Evolutionary conservation across 2,888 invertebrate species (phyloP).

Genomic region (Cerastoderma edule): DNA sequence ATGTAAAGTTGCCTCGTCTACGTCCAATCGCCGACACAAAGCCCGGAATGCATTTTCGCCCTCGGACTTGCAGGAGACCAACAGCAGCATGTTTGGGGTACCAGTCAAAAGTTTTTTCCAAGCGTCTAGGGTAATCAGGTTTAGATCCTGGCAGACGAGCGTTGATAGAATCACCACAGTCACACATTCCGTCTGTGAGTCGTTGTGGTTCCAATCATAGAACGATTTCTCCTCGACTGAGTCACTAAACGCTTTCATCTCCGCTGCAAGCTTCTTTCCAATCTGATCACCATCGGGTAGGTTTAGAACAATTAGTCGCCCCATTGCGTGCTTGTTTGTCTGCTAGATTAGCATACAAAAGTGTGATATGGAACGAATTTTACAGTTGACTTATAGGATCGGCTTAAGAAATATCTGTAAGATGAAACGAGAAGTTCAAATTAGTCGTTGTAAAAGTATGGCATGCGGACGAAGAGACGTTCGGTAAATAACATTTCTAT

Average conservation of each 20-base stretch:
- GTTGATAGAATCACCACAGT: constrained; percentile 11
- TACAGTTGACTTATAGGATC: background rate
- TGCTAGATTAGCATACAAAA: background rate
- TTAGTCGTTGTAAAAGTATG: background rate
- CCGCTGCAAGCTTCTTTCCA: background rate
- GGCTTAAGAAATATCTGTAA: background rate
- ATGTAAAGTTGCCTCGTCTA: background rate
- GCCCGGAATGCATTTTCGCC: background rate
- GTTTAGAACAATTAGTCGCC: background rate
- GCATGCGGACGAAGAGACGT: background rate
- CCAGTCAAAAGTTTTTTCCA: constrained; percentile 2
- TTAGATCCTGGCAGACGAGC: constrained; percentile 13
- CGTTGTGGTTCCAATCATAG: background rate
- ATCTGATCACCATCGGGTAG: constrained; percentile 4
- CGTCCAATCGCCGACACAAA: background rate
- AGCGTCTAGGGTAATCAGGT: background rate
- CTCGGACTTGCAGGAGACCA: constrained; percentile 1
- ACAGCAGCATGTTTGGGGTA: background rate
- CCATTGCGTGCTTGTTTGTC: background rate
- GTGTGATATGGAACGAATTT: too few relatives aligned
- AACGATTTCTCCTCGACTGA: constrained; percentile 1
- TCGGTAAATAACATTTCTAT: background rate
- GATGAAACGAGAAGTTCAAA: background rate
- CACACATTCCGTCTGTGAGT: background rate
- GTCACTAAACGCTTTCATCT: constrained; percentile 1